Evolutionary conservation across 2,113 vertebrate species (phyloP).

Genomic region (Otolemur garnettii): DNA sequence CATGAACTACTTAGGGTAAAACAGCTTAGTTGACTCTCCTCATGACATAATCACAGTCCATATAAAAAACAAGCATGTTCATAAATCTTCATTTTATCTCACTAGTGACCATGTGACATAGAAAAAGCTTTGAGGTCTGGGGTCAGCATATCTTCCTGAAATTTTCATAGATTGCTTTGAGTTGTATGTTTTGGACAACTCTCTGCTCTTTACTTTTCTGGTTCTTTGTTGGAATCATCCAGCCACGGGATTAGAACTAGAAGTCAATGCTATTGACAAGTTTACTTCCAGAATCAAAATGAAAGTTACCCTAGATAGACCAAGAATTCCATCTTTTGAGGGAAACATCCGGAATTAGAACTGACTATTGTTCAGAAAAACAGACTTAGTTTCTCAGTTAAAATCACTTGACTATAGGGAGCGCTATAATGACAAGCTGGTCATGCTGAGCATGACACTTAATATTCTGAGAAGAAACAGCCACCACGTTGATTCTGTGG

Average conservation of each 20-base stretch:
- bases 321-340: background rate
- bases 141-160: background rate
- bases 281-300: background rate
- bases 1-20: background rate
- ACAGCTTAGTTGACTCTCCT: background rate
- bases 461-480: conserved; percentile 37
- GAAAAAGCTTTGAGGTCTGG: background rate
- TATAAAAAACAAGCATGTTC: background rate
- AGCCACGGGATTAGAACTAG: background rate
- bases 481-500: background rate
- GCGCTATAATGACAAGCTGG: background rate
- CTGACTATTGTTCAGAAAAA: background rate
- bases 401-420: conserved; percentile 38
- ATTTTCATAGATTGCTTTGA: background rate
- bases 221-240: background rate
- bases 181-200: background rate
- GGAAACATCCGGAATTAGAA: conserved; percentile 19
- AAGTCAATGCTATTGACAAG: background rate
- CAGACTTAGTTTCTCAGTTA: conserved; percentile 7
- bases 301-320: background rate
- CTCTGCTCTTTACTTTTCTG: background rate
- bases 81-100: background rate
- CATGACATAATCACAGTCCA: background rate
- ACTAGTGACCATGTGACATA: background rate
- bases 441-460: background rate